Percentiles rank a stretch among this genome's conserved stretches.
phyloP scores from a whole-genome alignment of 2,888 invertebrate species.

The Exephanes ischioxanthus region DNA sequence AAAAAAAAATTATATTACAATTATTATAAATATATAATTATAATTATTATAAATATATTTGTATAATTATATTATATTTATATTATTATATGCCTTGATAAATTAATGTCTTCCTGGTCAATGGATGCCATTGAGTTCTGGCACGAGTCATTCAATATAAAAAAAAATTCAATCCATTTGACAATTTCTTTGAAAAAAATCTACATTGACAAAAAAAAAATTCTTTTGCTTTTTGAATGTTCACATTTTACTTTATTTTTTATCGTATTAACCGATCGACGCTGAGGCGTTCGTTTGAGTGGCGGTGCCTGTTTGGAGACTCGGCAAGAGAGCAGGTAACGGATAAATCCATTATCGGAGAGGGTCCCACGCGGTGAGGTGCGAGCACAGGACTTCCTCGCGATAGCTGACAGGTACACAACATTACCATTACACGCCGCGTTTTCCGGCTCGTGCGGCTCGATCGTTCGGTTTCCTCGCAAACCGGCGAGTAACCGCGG shows the following conservation, averaged over 20 bases:
- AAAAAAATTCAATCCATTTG: no score
- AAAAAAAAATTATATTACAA: no score
- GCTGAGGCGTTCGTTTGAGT: neutral
- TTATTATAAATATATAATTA: no score
- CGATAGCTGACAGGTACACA: constrained; percentile 68
- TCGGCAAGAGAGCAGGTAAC: constrained; percentile 31
- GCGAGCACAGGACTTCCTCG: constrained; percentile 52
- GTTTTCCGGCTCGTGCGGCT: constrained; percentile 51
- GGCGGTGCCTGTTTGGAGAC: neutral
- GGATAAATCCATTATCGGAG: constrained; percentile 62
- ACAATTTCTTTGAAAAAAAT: no score
- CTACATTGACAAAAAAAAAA: no score
- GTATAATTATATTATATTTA: no score
- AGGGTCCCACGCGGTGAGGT: constrained; percentile 32
- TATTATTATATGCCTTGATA: neutral
- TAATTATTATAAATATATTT: no score
- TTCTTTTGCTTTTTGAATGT: no score
- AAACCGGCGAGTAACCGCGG: neutral
- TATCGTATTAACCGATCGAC: neutral
- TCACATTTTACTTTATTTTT: neutral
- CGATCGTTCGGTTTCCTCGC: constrained; percentile 40
- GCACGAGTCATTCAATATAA: no score
- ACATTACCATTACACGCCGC: constrained; percentile 69
- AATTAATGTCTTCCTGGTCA: neutral
- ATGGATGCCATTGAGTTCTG: neutral